Conservation (phyloP, 2,888 invertebrate genomes). For the Dermolepida albohirtum region DNA sequence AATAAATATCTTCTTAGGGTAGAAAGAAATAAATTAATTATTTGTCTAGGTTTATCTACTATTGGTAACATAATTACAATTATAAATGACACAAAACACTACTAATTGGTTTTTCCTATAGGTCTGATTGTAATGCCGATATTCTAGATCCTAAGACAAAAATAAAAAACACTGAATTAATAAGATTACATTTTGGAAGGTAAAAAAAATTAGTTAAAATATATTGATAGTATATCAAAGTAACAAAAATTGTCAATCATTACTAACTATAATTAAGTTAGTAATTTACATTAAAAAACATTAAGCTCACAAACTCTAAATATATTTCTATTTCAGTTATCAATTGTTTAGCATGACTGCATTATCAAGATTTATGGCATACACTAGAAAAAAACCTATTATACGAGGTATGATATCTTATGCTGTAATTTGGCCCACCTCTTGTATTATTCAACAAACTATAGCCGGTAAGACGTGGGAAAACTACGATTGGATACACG, state of each 20-base stretch:
- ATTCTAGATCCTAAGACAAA: neutral
- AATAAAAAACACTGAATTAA: too few species aligned
- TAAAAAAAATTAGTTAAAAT: neutral
- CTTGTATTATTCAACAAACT: constrained; percentile 79
- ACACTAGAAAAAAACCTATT: constrained; percentile 67
- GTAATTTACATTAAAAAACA: neutral
- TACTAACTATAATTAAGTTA: neutral
- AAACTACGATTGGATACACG: constrained; percentile 78
- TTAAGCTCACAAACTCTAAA: neutral
- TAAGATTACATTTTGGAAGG: too few species aligned
- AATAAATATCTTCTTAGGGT: too few species aligned
- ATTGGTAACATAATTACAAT: too few species aligned
- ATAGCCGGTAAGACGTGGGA: constrained; percentile 74
- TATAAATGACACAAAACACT: too few species aligned
- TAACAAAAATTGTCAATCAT: neutral
- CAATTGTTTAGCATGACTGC: constrained; percentile 10
- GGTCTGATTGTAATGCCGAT: too few species aligned
- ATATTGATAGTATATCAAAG: too few species aligned
- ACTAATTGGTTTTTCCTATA: too few species aligned
- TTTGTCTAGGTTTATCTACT: too few species aligned
- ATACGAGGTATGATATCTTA: constrained; percentile 78
- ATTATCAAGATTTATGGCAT: constrained; percentile 62
- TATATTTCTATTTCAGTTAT: neutral
- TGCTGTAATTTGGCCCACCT: constrained; percentile 78
- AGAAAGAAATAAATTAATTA: too few species aligned